Evolutionary conservation across 1,140 invertebrate genomes (phyloP).

Genomic region (Pteromalus puparum): DNA sequence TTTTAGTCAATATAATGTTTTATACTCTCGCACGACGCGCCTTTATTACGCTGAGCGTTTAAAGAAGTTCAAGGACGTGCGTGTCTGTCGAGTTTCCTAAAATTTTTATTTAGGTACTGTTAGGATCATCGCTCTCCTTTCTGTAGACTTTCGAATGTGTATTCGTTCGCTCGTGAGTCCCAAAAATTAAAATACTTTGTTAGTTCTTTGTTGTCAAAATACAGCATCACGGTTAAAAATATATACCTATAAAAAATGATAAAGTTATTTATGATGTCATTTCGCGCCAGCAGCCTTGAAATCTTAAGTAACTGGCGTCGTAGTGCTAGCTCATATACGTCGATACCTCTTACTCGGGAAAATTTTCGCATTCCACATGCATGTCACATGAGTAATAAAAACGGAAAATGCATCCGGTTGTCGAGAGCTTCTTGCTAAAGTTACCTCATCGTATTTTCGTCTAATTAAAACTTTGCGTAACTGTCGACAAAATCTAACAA

Average conservation of each 20-base stretch:
- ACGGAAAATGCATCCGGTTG: constrained; percentile 24
- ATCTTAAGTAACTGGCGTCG: constrained; percentile 20
- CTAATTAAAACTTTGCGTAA: neutral
- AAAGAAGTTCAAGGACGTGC: no score
- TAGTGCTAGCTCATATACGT: neutral
- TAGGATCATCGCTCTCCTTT: neutral
- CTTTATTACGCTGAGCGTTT: no score
- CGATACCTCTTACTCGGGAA: constrained; percentile 14
- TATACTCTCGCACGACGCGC: no score
- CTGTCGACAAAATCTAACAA: no score
- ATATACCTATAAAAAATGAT: neutral
- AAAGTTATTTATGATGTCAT: constrained; percentile 6
- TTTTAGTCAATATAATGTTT: no score
- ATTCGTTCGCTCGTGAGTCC: neutral
- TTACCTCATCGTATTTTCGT: neutral
- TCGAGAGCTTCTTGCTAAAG: neutral
- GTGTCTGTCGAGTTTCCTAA: no score
- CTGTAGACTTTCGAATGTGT: neutral
- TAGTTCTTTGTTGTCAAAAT: neutral
- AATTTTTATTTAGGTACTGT: no score
- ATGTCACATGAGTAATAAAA: constrained; percentile 10
- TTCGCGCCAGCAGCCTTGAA: constrained; percentile 14
- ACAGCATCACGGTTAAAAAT: neutral
- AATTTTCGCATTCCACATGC: constrained; percentile 10
- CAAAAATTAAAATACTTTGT: neutral